phyloP scores from a whole-genome alignment of 2,113 vertebrate species.

The Microcebus murinus region DNA sequence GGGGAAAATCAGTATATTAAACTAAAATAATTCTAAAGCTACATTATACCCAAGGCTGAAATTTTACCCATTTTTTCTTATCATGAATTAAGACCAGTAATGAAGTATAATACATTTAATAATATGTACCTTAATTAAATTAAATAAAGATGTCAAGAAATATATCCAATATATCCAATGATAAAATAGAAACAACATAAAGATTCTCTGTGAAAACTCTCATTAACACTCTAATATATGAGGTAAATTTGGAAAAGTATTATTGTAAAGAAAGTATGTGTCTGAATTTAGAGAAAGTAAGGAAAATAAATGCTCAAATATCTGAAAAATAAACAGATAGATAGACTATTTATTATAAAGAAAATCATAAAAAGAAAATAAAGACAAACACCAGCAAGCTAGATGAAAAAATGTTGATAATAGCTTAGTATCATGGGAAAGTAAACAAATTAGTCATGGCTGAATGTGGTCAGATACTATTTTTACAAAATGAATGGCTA shows the following conservation, averaged over 20 bases:
- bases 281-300: background rate
- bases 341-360: background rate
- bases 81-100: background rate
- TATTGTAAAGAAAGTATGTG: background rate
- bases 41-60: background rate
- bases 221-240: background rate
- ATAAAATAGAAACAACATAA: background rate
- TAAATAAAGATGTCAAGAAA: background rate
- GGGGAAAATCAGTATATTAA: background rate
- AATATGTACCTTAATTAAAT: background rate
- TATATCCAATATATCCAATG: background rate
- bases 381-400: background rate
- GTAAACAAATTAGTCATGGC: background rate
- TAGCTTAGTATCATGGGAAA: background rate
- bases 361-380: background rate
- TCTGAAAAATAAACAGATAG: background rate
- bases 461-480: background rate
- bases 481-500: background rate
- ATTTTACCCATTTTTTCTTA: background rate
- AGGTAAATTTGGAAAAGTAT: background rate
- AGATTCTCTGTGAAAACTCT: background rate
- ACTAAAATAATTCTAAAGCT: background rate
- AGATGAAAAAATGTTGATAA: background rate
- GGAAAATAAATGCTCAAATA: background rate
- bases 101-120: background rate